These are phyloP conservation scores for Luscinia luscinia DNA, from an alignment of 2,797 vertebrate species.

Conservation along the genomic window DNA sequence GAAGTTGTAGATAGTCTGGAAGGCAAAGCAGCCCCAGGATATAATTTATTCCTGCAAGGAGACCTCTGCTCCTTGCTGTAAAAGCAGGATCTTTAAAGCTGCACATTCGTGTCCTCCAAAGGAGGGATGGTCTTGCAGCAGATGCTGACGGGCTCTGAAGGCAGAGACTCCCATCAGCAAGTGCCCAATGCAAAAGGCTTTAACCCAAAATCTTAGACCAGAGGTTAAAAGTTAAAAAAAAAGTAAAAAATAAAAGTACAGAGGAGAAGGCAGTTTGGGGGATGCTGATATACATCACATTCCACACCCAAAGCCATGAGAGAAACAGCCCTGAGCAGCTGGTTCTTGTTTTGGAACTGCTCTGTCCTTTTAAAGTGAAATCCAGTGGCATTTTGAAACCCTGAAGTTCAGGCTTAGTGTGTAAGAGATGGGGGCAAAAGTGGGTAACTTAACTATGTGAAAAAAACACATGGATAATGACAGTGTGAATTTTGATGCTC, in stretches of 20 bases:
- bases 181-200: constrained; percentile 31
- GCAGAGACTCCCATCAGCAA: background rate
- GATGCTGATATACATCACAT: background rate
- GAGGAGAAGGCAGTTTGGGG: background rate
- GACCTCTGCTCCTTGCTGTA: background rate
- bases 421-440: background rate
- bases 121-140: background rate
- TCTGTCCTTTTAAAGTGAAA: background rate
- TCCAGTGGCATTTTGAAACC: background rate
- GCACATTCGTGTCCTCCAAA: background rate
- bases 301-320: background rate
- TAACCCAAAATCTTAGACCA: constrained; percentile 26
- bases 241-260: background rate
- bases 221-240: background rate
- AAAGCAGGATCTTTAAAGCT: background rate
- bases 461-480: background rate
- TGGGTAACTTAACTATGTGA: accelerated
- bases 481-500: background rate
- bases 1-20: constrained; percentile 35
- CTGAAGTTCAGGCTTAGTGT: background rate
- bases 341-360: background rate
- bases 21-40: background rate
- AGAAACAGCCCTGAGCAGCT: background rate
- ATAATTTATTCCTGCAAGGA: constrained; percentile 26
- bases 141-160: background rate